A percentile compares a stretch with the other conserved stretches of the same genome.
Conservation (phyloP, 1,140 invertebrate species). For the Leptopilina boulardi region DNA sequence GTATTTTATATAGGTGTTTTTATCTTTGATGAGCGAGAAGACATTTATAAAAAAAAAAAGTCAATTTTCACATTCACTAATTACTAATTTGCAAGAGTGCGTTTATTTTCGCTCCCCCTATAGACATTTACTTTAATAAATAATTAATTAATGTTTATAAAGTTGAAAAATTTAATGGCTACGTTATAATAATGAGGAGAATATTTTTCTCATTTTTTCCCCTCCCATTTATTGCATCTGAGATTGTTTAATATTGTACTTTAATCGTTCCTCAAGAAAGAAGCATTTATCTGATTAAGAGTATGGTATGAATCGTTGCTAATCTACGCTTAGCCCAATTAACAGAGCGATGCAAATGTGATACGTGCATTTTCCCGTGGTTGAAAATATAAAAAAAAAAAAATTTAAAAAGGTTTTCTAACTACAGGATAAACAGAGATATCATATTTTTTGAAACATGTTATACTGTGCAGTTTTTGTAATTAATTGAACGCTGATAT, state of each 20-base stretch:
- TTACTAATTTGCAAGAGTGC: conserved; percentile 28
- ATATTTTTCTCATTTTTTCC: too few species aligned
- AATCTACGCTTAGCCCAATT: conserved; percentile 32
- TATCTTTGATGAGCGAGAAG: conserved; percentile 27
- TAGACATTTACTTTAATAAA: neutral
- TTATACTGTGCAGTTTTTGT: conserved; percentile 65
- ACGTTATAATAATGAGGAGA: neutral
- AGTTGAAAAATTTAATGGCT: neutral
- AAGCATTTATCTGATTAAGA: conserved; percentile 63
- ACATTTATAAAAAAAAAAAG: neutral
- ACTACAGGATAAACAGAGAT: conserved; percentile 60
- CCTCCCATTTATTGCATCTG: neutral
- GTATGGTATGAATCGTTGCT: conserved; percentile 43
- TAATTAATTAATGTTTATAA: neutral
- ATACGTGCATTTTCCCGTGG: conserved; percentile 52
- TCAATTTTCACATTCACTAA: conserved; percentile 18
- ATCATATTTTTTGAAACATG: conserved; percentile 68
- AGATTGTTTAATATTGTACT: conserved; percentile 30
- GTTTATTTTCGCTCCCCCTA: neutral
- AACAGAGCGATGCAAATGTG: conserved; percentile 38
- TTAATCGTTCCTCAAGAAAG: conserved; percentile 56
- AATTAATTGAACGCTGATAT: conserved; percentile 65
- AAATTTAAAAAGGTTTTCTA: conserved; percentile 38
- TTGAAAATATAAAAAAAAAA: conserved; percentile 18
- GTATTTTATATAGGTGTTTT: conserved; percentile 33